Percentiles rank a stretch among this genome's conserved stretches.
phyloP scores from a whole-genome alignment of 2,113 vertebrate species.

The Progne subis region DNA sequence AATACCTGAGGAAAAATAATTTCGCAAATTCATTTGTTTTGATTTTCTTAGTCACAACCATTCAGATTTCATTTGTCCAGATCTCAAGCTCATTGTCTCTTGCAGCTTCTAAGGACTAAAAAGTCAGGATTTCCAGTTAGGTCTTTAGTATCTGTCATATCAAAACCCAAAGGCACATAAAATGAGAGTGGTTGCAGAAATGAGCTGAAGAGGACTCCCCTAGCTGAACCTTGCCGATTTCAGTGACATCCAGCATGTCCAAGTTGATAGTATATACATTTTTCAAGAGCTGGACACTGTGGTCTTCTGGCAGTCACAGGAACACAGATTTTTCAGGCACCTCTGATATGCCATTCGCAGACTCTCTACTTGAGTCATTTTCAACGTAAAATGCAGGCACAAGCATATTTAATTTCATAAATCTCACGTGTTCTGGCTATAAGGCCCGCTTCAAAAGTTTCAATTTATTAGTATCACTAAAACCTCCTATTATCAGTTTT shows the following conservation, averaged over 20 bases:
- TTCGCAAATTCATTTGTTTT: neutral
- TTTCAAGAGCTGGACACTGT: neutral
- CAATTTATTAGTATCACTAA: neutral
- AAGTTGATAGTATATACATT: neutral
- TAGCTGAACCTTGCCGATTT: accelerated
- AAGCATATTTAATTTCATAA: neutral
- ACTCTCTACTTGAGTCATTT: neutral
- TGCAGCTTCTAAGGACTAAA: neutral
- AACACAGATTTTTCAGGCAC: neutral
- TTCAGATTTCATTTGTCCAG: neutral
- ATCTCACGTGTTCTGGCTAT: neutral
- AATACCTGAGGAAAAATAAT: neutral
- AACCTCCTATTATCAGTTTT: neutral
- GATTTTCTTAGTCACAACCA: neutral
- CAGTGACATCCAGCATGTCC: neutral
- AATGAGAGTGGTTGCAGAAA: neutral
- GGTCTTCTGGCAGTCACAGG: neutral
- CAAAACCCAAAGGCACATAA: neutral
- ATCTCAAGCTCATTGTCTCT: neutral
- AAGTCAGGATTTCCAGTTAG: neutral
- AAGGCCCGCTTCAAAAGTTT: neutral
- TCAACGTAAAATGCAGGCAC: neutral
- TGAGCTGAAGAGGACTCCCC: neutral
- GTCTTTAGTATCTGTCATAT: neutral
- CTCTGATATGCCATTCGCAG: neutral